Conservation (phyloP, 2,113 vertebrate species). For the Motacilla tschutschensis region DNA sequence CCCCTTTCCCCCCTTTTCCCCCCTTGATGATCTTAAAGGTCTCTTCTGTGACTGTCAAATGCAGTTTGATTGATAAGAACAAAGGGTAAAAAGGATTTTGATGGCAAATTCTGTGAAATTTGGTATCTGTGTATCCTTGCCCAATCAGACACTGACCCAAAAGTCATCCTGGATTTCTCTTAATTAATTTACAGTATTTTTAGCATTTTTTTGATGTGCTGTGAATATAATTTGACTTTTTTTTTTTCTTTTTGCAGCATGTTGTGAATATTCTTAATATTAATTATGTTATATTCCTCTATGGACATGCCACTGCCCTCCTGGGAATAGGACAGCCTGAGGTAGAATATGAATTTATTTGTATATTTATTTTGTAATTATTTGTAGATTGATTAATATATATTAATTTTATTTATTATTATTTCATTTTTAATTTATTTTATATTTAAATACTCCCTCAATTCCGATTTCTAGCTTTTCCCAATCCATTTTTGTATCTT, state of each 20-base stretch:
- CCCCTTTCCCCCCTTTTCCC: too few relatives aligned
- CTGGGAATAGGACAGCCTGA: slow-evolving; percentile 86
- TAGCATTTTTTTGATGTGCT: not conserved
- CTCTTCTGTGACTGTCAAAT: not conserved
- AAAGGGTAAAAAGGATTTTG: not conserved
- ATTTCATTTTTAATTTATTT: not conserved
- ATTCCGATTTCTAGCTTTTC: not conserved
- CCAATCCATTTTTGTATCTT: not conserved
- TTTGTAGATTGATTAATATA: not conserved
- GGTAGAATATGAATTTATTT: slow-evolving; percentile 66
- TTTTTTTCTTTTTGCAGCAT: slow-evolving; percentile 57
- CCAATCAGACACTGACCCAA: not conserved
- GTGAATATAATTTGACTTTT: not conserved
- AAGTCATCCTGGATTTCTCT: not conserved
- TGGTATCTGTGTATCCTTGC: not conserved
- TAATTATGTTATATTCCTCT: slow-evolving; percentile 83
- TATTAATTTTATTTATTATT: too few relatives aligned
- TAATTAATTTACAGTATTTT: not conserved
- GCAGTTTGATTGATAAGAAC: not conserved
- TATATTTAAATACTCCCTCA: not conserved
- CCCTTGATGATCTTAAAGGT: not conserved
- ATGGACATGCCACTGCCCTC: slow-evolving; percentile 83
- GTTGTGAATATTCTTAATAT: slow-evolving; percentile 73
- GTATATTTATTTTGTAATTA: not conserved
- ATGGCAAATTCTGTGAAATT: not conserved